phyloP scores from a whole-genome alignment of 1,140 invertebrate genomes.

The Cydia pomonella region DNA sequence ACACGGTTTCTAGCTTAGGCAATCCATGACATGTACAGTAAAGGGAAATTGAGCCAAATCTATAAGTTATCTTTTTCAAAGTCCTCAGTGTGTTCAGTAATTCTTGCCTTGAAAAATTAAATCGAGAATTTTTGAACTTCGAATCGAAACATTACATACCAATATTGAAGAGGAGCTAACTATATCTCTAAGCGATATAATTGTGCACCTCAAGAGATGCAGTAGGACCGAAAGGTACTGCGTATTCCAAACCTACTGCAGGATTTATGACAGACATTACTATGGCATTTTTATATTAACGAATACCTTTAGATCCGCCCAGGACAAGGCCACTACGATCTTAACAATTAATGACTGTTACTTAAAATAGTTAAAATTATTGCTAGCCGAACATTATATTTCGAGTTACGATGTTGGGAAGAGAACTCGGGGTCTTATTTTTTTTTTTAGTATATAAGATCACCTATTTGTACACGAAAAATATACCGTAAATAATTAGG shows the following conservation, averaged over 20 bases:
- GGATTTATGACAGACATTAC: not conserved
- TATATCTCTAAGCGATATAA: constrained; percentile 26
- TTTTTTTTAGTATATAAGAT: not conserved
- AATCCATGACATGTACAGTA: not conserved
- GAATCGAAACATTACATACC: not conserved
- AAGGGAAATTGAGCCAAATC: not conserved
- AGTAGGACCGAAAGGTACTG: not conserved
- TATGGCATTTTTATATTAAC: not conserved
- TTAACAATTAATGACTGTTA: constrained; percentile 36
- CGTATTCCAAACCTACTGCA: not conserved
- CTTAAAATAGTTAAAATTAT: constrained; percentile 36
- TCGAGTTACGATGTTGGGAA: constrained; percentile 17
- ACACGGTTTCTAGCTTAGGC: not conserved
- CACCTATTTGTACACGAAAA: not conserved
- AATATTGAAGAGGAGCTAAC: not conserved
- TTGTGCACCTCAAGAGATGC: not conserved
- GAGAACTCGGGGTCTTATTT: not conserved
- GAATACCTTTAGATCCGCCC: constrained; percentile 10
- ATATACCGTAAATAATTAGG: not conserved
- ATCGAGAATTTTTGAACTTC: not conserved
- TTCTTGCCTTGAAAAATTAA: no score
- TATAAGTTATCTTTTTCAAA: not conserved
- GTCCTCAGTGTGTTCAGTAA: no score
- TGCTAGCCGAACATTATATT: constrained; percentile 34
- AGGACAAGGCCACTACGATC: constrained; percentile 36